Base-by-base conservation (phyloP, 2,888 invertebrate genomes). In the Sinelater perroti region DNA sequence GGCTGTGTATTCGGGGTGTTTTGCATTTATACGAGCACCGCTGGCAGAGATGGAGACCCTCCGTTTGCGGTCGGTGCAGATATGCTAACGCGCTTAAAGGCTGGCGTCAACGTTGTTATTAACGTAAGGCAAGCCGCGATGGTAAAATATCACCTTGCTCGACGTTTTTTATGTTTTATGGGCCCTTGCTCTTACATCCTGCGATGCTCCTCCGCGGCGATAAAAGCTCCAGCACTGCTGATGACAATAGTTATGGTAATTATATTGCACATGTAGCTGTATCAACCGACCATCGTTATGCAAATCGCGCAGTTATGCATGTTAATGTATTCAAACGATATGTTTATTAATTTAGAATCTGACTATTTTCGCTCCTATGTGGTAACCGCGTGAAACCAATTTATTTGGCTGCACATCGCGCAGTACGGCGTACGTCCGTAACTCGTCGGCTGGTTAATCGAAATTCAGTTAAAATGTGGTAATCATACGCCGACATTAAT, bases 251-350 rank as follows among this genome's bases (percentile, higher is more conserved):
- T 56, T 57, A 61, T 61, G 61, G 47, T 57, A 54, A 58, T 61
- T 58, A 58, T 55, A 58, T 54, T 58, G 49, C 55, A 55, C 62
- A 53, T 51, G 55, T 59, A 49, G 36, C 49, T 56, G 38, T 55
- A 51, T 55, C 36, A 45, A 55, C 50, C 35, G 46, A 40, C 53
- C 46, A 59, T 49, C 45, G 52, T 56, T 56, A 62, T 62, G 62
- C 46, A 62, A 62, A 62, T 62, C 21, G 49, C 42, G 24, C 51
- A 53, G 36, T 59, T 50, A 53, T 53, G 47, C 40, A 59, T 59
- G 62, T 52, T 50, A 62, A 62, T 59, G 42, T 59, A 62, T 62
- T 62, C 57, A 59, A 59, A 62, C 55, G 52, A 59, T 52, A 38
- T 56, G 52, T 59, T 62, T 62, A 62, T 62, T 59, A 62, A 59